Percentiles rank a stretch among this genome's conserved stretches.
phyloP scores from a whole-genome alignment of 2,113 vertebrate genomes.

The Lathamus discolor region DNA sequence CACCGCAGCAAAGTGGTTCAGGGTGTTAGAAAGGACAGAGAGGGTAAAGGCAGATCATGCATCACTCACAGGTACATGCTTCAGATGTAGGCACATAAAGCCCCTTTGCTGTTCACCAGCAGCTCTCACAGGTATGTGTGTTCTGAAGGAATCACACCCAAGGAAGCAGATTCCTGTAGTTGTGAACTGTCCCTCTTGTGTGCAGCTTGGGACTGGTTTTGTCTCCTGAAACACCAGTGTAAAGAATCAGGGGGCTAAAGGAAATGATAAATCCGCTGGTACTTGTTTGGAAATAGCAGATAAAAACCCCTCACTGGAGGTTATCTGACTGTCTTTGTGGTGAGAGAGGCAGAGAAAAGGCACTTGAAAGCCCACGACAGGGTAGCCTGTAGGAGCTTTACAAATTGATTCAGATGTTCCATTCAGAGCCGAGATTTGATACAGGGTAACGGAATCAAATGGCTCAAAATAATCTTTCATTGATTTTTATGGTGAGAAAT shows the following conservation, averaged over 20 bases:
- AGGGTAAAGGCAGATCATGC: accelerated
- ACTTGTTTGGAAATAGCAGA: background rate
- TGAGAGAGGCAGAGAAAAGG: background rate
- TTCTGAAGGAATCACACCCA: background rate
- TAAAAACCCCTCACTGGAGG: background rate
- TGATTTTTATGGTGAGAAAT: conserved; percentile 33
- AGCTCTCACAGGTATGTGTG: background rate
- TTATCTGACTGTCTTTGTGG: background rate
- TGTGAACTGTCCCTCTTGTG: background rate
- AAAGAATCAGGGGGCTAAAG: background rate
- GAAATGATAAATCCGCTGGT: background rate
- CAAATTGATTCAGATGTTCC: conserved; percentile 32
- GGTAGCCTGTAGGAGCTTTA: background rate
- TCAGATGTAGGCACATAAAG: background rate
- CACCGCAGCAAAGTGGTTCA: accelerated
- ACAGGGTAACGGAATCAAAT: conserved; percentile 21
- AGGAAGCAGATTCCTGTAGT: background rate
- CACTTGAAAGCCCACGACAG: background rate
- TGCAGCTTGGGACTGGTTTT: background rate
- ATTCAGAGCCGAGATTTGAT: conserved; percentile 39
- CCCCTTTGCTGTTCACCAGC: accelerated
- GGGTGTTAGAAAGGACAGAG: background rate
- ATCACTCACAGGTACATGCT: accelerated
- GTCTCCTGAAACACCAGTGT: background rate
- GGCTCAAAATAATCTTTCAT: conserved; percentile 23